Base-by-base conservation (phyloP, 1,140 invertebrate species). In the Chlorops oryzae region DNA sequence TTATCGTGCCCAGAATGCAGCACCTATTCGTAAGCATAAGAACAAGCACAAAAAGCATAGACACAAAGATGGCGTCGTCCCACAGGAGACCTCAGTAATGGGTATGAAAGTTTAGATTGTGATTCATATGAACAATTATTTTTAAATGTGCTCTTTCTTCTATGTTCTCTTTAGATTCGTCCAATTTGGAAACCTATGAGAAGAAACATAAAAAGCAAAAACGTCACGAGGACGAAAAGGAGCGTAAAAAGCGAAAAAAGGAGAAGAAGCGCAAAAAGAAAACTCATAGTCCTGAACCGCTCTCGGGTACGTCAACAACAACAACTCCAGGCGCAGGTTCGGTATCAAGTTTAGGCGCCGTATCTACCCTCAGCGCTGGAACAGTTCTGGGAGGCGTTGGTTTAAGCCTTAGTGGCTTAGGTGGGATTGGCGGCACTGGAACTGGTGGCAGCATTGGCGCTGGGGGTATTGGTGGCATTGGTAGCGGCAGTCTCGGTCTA, bases 151-250 rank as follows among this genome's bases (percentile, higher is more conserved):
- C n/a, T n/a, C n/a, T n/a, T n/a, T 23, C 2, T 27, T 45, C 40
- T 39, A 23, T 55, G n/a, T 24, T 43, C 70, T 73, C 53, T 60
- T 71, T 76, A 65, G 77, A 82, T 57, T 81, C 84, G 43, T 57
- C 67, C 44, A 84, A 83, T 45, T 79, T 83, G 25, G 89, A 92
- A 65, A 86, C 86, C 23, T 89, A 93, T 61, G 90, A 96, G 67
- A 95, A 94, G 79, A 96, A 95, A 70, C 90, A 94, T 68, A 96
- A 96, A 77, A 96, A 95, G 65, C 90, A 94, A 63, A 95, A 94
- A 65, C 77, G 89, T 18, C 89, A 93, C 59, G 91, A 96, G 59
- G 92, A 96, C 51, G 92, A 95, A 57, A 94, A 96, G 59, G 90
- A 96, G 64, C 79, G 90, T 25, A 93, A 92, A 73, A 95, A 94